phyloP scores from a whole-genome alignment of 2,888 invertebrate genomes.

The Leucophenga maculata region DNA sequence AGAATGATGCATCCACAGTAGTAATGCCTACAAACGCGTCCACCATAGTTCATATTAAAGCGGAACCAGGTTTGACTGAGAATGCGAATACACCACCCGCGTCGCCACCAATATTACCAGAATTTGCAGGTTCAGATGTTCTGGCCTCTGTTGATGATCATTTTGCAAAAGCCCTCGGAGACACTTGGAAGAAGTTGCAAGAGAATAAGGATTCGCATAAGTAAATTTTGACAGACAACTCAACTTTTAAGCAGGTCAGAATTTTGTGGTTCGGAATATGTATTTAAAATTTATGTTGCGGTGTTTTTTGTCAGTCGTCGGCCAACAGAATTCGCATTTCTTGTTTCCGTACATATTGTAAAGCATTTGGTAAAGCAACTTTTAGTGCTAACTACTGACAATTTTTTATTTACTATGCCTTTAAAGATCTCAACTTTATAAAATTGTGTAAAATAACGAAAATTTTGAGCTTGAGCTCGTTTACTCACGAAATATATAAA shows the following conservation, averaged over 20 bases:
- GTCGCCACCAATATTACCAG: conserved; percentile 61
- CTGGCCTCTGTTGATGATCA: conserved; percentile 86
- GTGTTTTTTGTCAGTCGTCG: too few species aligned
- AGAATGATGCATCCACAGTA: conserved; percentile 30
- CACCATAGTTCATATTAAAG: conserved; percentile 65
- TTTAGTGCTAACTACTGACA: too few species aligned
- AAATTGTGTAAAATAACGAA: conserved; percentile 49
- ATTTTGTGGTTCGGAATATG: too few species aligned
- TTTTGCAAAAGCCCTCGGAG: conserved; percentile 90
- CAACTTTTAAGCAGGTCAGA: too few species aligned
- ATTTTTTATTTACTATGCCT: conserved; percentile 39
- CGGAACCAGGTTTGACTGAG: conserved; percentile 62
- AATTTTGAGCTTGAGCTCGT: conserved; percentile 24
- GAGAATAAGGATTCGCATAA: conserved; percentile 73
- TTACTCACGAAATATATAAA: not conserved
- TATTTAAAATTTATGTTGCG: too few species aligned
- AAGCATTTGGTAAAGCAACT: too few species aligned
- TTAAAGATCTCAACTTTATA: conserved; percentile 55
- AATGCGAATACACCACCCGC: conserved; percentile 59
- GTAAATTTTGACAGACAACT: conserved; percentile 29
- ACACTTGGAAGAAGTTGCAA: conserved; percentile 86
- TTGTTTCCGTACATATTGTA: too few species aligned
- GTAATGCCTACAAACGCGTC: conserved; percentile 41
- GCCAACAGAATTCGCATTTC: conserved; percentile 30
- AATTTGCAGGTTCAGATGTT: conserved; percentile 57